Evolutionary conservation across 2,888 invertebrate genomes (phyloP).

Genomic region (Branchellion lobata): DNA sequence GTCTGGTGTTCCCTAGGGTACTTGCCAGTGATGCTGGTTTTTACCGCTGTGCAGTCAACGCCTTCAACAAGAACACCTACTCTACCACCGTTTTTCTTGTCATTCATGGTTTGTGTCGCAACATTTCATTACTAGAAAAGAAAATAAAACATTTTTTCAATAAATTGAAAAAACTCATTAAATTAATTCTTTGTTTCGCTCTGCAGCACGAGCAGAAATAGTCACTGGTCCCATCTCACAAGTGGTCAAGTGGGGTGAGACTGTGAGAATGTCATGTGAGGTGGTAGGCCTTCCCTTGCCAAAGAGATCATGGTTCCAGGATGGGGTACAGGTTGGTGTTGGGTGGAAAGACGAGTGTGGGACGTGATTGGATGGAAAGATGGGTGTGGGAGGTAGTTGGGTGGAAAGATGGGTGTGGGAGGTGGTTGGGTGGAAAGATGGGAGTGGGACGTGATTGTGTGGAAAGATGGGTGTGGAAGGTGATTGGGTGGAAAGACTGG

Average conservation of each 20-base stretch:
- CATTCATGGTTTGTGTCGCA: conserved; percentile 7
- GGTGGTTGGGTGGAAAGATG: too few species aligned
- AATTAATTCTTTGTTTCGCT: too few species aligned
- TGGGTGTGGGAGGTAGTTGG: too few species aligned
- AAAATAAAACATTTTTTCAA: too few species aligned
- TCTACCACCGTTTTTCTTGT: conserved; percentile 12
- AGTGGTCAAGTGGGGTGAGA: conserved; percentile 22
- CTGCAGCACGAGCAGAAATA: conserved; percentile 25
- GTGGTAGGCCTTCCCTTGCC: conserved; percentile 30
- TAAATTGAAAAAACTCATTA: too few species aligned
- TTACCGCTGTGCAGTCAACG: conserved; percentile 17
- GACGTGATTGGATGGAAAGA: too few species aligned
- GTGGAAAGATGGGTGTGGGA: too few species aligned
- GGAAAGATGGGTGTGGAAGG: too few species aligned
- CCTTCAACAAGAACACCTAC: neutral
- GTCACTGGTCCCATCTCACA: neutral
- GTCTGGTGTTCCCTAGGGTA: neutral
- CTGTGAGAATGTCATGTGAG: conserved; percentile 26
- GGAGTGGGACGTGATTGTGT: too few species aligned
- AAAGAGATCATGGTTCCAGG: conserved; percentile 13
- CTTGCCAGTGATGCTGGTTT: neutral
- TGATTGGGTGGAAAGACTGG: too few species aligned
- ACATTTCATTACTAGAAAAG: neutral
- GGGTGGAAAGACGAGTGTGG: neutral
- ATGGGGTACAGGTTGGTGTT: neutral